These are phyloP conservation scores for Epinotia brunnichana DNA, from an alignment of 2,888 invertebrate species.

Conservation along the genomic window DNA sequence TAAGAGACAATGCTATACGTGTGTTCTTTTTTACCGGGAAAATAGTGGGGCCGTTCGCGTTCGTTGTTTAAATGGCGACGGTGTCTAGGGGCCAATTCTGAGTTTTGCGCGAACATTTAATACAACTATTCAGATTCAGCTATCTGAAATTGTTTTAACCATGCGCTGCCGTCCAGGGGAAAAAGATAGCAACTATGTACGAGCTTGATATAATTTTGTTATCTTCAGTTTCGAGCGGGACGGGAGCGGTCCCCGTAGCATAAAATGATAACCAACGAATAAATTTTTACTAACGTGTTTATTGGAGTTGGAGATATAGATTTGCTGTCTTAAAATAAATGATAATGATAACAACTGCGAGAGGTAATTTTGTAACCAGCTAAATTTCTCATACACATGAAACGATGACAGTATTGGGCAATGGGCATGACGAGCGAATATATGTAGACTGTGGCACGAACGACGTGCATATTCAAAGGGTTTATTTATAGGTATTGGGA, in stretches of 20 bases:
- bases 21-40: slow-evolving; percentile 8
- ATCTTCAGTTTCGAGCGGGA: neutral
- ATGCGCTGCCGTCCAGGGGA: neutral
- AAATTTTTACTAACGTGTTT: slow-evolving; percentile 1
- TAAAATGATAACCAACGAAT: neutral
- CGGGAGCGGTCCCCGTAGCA: neutral
- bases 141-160: slow-evolving; percentile 42
- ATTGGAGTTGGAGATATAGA: neutral
- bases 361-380: too few species aligned
- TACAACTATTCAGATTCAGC: slow-evolving; percentile 28
- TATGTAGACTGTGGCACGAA: too few species aligned
- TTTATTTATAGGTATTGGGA: neutral
- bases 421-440: too few species aligned
- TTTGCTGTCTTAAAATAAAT: too few species aligned
- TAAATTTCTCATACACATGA: too few species aligned
- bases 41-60: slow-evolving; percentile 16
- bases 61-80: slow-evolving; percentile 19
- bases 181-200: slow-evolving; percentile 8
- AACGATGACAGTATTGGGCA: too few species aligned
- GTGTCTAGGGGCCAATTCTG: slow-evolving; percentile 34
- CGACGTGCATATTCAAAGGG: neutral
- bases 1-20: neutral
- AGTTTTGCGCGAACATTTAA: slow-evolving; percentile 38
- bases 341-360: too few species aligned
- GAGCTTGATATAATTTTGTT: slow-evolving; percentile 3